phyloP scores from a whole-genome alignment of 2,113 vertebrate genomes.

The Hylia prasina region DNA sequence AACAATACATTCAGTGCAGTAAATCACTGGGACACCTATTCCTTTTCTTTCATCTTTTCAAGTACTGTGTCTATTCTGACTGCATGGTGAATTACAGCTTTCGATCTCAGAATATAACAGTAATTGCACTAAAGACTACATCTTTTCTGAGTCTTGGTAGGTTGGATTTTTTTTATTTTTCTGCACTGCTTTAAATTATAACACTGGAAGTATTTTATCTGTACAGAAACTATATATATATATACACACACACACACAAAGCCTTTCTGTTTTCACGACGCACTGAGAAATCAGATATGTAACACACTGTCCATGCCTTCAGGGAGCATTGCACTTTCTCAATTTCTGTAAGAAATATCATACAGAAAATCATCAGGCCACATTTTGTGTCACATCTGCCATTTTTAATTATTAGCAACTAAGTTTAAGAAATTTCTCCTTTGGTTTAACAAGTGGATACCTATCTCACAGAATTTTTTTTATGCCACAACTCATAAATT shows the following conservation, averaged over 20 bases:
- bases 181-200: background rate
- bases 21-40: background rate
- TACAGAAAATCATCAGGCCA: constrained; percentile 34
- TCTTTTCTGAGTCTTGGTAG: background rate
- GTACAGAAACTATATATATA: background rate
- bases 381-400: constrained; percentile 53
- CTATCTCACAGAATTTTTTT: constrained; percentile 63
- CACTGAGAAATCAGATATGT: background rate
- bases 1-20: background rate
- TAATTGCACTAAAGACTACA: background rate
- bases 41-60: background rate
- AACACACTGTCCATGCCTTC: constrained; percentile 1
- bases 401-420: constrained; percentile 69
- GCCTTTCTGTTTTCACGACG: background rate
- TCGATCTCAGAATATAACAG: background rate
- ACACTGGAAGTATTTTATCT: constrained; percentile 18
- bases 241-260: no score
- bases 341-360: constrained; percentile 56
- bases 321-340: constrained; percentile 20
- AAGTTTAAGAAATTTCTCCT: constrained; percentile 63
- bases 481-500: constrained; percentile 79
- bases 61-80: background rate
- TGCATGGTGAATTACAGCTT: background rate
- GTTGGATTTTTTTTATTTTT: background rate
- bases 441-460: constrained; percentile 58